These are phyloP conservation scores for Mycalesis mineus DNA, from an alignment of 2,888 invertebrate genomes.

Conservation along the genomic window DNA sequence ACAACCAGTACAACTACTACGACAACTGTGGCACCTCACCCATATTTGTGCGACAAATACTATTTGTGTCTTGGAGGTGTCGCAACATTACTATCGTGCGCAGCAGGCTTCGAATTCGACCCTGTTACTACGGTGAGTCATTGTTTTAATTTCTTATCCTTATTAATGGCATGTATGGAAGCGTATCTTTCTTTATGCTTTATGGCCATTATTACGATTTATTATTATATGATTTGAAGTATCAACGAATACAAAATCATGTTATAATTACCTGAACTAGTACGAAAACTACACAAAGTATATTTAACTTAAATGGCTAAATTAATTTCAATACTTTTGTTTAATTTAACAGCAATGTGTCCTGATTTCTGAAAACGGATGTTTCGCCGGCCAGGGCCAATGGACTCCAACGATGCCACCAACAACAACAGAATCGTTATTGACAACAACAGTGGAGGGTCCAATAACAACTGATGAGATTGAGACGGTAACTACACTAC, in stretches of 20 bases:
- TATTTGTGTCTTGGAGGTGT: slow-evolving; percentile 43
- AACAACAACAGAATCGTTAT: neutral
- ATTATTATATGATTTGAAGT: too few relatives aligned
- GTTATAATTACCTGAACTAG: too few relatives aligned
- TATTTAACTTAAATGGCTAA: too few relatives aligned
- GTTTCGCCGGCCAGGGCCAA: slow-evolving; percentile 10
- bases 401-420: slow-evolving; percentile 1
- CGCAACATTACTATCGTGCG: slow-evolving; percentile 36
- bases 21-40: too few relatives aligned
- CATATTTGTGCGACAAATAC: slow-evolving; percentile 40
- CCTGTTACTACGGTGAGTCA: slow-evolving; percentile 12
- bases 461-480: neutral
- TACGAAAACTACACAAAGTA: too few relatives aligned
- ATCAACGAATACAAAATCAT: too few relatives aligned
- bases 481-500: neutral
- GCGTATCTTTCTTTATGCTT: too few relatives aligned
- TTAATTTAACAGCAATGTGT: slow-evolving; percentile 22
- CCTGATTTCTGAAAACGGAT: slow-evolving; percentile 24
- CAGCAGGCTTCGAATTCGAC: slow-evolving; percentile 41
- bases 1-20: neutral
- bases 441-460: neutral
- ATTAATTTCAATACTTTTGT: neutral
- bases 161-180: too few relatives aligned
- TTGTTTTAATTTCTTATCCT: neutral
- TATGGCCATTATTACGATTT: too few relatives aligned